phyloP scores from a whole-genome alignment of 2,888 invertebrate genomes.

The Oeneis ivallda region DNA sequence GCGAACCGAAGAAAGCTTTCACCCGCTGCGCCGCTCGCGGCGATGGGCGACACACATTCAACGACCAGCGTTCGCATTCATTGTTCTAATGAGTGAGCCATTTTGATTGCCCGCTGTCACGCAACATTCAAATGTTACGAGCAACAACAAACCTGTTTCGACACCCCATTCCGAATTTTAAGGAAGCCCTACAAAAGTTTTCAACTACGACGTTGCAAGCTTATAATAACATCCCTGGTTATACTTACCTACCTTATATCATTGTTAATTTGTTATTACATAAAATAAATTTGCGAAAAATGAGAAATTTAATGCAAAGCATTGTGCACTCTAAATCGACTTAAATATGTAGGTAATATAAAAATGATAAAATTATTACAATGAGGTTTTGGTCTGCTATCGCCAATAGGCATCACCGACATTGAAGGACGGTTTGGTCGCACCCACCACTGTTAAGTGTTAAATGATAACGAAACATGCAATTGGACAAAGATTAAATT shows the following conservation, averaged over 20 bases:
- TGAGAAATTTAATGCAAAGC: background rate
- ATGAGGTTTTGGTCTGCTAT: slow-evolving; percentile 43
- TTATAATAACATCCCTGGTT: background rate
- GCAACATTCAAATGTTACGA: slow-evolving; percentile 55
- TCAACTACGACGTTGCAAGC: background rate
- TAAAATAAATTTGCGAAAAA: background rate
- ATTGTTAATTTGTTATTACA: too few relatives aligned
- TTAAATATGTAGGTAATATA: background rate
- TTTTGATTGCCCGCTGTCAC: slow-evolving; percentile 54
- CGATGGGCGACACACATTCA: slow-evolving; percentile 60
- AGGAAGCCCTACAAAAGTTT: slow-evolving; percentile 13
- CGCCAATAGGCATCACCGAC: slow-evolving; percentile 21
- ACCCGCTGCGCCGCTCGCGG: slow-evolving; percentile 55
- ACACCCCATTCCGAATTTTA: slow-evolving; percentile 15
- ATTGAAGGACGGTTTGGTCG: slow-evolving; percentile 11
- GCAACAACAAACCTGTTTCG: slow-evolving; percentile 23
- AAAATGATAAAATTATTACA: background rate
- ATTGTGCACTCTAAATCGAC: background rate
- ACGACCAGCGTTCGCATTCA: slow-evolving; percentile 50
- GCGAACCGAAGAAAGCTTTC: slow-evolving; percentile 68
- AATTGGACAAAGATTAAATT: background rate
- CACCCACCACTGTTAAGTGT: slow-evolving; percentile 32
- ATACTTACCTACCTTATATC: background rate
- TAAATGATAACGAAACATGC: slow-evolving; percentile 19
- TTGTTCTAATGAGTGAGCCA: slow-evolving; percentile 49